These are phyloP conservation scores for Allophyes oxyacanthae DNA, from an alignment of 2,888 invertebrate genomes.

Conservation along the genomic window DNA sequence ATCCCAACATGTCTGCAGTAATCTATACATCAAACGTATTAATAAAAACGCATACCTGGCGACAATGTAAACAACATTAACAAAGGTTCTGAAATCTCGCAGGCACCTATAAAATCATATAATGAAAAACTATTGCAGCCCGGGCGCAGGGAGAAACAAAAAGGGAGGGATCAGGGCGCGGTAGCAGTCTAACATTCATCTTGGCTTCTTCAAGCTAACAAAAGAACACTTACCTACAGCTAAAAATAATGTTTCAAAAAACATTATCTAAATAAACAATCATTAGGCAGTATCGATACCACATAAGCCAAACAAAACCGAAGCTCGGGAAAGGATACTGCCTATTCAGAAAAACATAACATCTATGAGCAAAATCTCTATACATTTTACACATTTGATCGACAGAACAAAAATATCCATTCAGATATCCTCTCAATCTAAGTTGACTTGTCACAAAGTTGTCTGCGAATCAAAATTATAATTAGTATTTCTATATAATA, in stretches of 20 bases:
- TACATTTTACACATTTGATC: slow-evolving; percentile 83
- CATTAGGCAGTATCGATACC: slow-evolving; percentile 84
- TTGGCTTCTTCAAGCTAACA: slow-evolving; percentile 89
- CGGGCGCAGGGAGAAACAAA: slow-evolving; percentile 84
- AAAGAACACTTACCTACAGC: slow-evolving; percentile 88
- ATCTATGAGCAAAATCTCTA: slow-evolving; percentile 86
- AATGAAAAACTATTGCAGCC: slow-evolving; percentile 86
- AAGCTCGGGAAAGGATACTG: slow-evolving; percentile 80
- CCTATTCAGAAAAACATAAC: slow-evolving; percentile 82
- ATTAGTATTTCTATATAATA: slow-evolving; percentile 64
- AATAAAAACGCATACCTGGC: slow-evolving; percentile 88
- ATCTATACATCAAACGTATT: slow-evolving; percentile 75
- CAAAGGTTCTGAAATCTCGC: slow-evolving; percentile 86
- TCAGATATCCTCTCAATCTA: slow-evolving; percentile 73
- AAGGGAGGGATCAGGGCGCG: slow-evolving; percentile 82
- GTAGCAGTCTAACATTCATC: slow-evolving; percentile 89
- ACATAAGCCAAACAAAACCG: slow-evolving; percentile 49
- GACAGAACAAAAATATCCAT: slow-evolving; percentile 69
- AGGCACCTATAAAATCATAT: slow-evolving; percentile 89
- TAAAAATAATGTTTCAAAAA: slow-evolving; percentile 81
- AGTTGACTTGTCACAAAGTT: slow-evolving; percentile 83
- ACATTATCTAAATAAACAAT: slow-evolving; percentile 79
- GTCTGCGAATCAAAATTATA: slow-evolving; percentile 63
- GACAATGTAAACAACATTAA: slow-evolving; percentile 90
- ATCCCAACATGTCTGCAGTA: slow-evolving; percentile 65